Percentiles rank a stretch among this genome's conserved stretches.
Evolutionary conservation across 2,888 invertebrate genomes (phyloP).

Genomic region (Linyphia triangularis): DNA sequence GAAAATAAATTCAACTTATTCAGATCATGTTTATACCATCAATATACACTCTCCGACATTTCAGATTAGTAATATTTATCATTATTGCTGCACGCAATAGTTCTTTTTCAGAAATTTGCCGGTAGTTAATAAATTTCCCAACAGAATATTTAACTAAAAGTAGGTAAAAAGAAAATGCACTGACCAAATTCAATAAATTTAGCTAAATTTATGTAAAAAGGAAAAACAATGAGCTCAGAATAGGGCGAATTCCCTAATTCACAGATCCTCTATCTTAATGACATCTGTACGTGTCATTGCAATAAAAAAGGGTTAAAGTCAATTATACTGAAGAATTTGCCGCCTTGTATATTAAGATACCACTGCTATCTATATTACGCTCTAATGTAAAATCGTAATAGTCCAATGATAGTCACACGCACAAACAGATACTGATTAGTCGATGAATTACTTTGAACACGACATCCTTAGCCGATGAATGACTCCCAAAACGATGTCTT

Average conservation of each 20-base stretch:
- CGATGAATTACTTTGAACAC: conserved; percentile 11
- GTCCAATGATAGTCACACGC: not conserved
- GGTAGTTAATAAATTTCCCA: too few species aligned
- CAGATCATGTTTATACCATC: too few species aligned
- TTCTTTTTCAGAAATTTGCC: too few species aligned
- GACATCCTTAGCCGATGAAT: not conserved
- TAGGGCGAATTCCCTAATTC: not conserved
- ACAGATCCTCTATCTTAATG: not conserved
- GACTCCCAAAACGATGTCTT: conserved; percentile 27
- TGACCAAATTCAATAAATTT: too few species aligned
- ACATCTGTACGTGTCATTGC: conserved; percentile 15
- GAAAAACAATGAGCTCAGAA: not conserved
- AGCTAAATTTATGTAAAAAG: too few species aligned
- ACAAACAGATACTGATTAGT: not conserved
- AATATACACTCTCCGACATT: too few species aligned
- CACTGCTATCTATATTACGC: not conserved
- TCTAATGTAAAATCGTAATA: not conserved
- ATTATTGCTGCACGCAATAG: too few species aligned
- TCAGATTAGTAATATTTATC: too few species aligned
- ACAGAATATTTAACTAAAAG: too few species aligned
- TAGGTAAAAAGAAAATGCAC: too few species aligned
- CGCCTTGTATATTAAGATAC: conserved; percentile 8
- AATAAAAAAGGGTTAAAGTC: conserved; percentile 36
- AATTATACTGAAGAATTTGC: not conserved
- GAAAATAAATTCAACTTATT: too few species aligned